These are phyloP conservation scores for Scatophagus argus DNA, from an alignment of 2,113 vertebrate genomes.

Conservation along the genomic window DNA sequence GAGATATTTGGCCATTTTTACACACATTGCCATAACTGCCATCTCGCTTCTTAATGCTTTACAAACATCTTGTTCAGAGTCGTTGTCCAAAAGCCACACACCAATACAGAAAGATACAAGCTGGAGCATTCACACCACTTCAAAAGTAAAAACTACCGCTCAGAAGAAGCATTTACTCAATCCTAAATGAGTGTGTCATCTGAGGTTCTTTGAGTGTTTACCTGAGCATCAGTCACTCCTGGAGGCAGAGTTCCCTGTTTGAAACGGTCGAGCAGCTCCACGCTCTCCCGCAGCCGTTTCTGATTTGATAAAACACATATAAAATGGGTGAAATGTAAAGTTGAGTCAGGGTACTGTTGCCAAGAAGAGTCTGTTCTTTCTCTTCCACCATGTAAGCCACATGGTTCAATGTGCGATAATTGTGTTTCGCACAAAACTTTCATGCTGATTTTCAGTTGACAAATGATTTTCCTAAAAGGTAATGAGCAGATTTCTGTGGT, in stretches of 20 bases:
- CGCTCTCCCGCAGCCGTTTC: constrained; percentile 88
- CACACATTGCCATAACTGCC: neutral
- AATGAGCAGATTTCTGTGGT: constrained; percentile 67
- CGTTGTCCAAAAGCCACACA: neutral
- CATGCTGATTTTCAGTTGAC: constrained; percentile 62
- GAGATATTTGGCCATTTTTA: neutral
- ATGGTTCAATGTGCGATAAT: constrained; percentile 17
- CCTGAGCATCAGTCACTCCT: constrained; percentile 90
- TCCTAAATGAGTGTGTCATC: too few species aligned
- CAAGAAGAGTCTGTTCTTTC: neutral
- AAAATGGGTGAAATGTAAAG: neutral
- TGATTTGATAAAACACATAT: constrained; percentile 62
- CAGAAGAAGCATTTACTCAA: too few species aligned
- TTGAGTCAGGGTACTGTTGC: neutral
- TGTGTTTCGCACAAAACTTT: constrained; percentile 48
- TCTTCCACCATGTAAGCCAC: neutral
- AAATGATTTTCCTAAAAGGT: constrained; percentile 73
- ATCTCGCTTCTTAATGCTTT: neutral
- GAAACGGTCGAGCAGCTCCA: constrained; percentile 89
- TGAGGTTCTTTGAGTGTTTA: constrained; percentile 63
- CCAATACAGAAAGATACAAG: neutral
- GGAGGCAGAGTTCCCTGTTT: constrained; percentile 86
- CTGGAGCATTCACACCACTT: neutral
- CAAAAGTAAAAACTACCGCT: neutral
- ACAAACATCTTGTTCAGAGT: neutral